A percentile compares a stretch with the other conserved stretches of the same genome.
Conservation (phyloP, 2,797 vertebrate species). For the Pangasius djambal region DNA sequence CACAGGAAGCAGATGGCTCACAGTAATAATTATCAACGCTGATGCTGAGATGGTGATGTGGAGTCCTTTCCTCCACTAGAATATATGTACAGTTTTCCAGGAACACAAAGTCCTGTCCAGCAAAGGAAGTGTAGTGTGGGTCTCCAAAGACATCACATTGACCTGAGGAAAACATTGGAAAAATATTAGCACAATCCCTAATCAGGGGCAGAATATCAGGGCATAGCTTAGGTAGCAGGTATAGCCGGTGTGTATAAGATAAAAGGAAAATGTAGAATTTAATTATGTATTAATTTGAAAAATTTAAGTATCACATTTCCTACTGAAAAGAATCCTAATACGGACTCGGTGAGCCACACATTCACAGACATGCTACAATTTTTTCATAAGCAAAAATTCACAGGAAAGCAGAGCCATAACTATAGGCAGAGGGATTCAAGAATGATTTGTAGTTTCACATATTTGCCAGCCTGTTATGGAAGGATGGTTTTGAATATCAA, state of each 20-base stretch:
- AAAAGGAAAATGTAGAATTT: background rate
- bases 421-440: no score
- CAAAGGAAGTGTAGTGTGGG: constrained; percentile 76
- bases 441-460: no score
- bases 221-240: background rate
- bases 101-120: constrained; percentile 64
- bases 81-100: constrained; percentile 68
- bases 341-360: no score
- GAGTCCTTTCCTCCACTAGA: constrained; percentile 69
- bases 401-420: no score
- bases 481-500: no score
- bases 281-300: background rate
- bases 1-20: constrained; percentile 58
- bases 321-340: background rate
- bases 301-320: background rate
- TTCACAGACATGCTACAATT: no score
- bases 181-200: background rate
- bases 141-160: constrained; percentile 73
- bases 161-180: constrained; percentile 59
- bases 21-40: constrained; percentile 71
- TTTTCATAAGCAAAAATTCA: no score
- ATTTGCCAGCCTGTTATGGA: no score
- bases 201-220: background rate
- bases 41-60: constrained; percentile 64
- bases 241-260: background rate